Base-by-base conservation (phyloP, 1,140 invertebrate genomes). In the Mactra quadrangularis region DNA sequence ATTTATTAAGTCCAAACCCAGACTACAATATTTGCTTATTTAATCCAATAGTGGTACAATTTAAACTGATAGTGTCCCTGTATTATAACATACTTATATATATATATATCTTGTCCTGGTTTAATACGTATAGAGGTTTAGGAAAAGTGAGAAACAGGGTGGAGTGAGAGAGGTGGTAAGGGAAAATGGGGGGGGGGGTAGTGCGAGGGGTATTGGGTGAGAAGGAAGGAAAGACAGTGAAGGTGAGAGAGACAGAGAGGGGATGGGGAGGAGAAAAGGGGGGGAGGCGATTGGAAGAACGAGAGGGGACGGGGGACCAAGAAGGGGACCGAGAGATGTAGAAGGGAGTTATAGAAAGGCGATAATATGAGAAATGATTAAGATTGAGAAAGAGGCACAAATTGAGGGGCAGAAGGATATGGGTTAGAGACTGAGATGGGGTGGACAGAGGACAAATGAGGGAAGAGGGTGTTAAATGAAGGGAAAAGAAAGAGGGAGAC, bases 11-110 rank as follows among this genome's bases (percentile, higher is more conserved):
- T 25, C 50, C n/a, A n/a, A 25, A 45, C 2, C 68, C 68, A 71
- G 68, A 71, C 68, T 17, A 41, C n/a, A 7, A 50, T 71, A 33
- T 53, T 71, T 53, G 47, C 68, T 71, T 71, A 38, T 47, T 52
- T 71, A 71, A 71, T 71, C 68, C 52, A 29, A 33, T 19, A 17
- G 17, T 22, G 68, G 27, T 13, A 71, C n/a, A 52, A 25, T n/a
- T 71, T 35, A 6, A 15, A 15, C 52, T 71, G 68, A 66, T 66
- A 47, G 15, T 22, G 35, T 35, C 22, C 35, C 45, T 9, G 53
- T 47, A 11, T 71, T 7, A n/a, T 7, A n/a, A 19, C 19, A 6
- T 55, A n/a, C n/a, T 55, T 53, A 71, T 53, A 45, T 71, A 19
- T 7, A 6, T 55, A n/a, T 7, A 7, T 53, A 71, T 53, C 68